Conservation (phyloP, 2,888 invertebrate species). For the Mamestra brassicae region DNA sequence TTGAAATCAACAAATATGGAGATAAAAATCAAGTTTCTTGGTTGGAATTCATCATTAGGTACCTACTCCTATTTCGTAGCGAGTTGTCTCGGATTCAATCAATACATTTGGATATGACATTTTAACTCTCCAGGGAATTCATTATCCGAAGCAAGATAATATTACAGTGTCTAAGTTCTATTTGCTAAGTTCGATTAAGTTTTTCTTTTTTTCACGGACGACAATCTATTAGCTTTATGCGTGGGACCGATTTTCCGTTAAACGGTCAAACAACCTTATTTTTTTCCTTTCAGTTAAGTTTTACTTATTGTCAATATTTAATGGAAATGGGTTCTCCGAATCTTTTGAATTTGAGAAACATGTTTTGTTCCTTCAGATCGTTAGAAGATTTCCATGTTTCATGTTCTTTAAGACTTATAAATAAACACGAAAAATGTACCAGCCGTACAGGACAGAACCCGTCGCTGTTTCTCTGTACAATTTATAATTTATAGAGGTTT, state of each 20-base stretch:
- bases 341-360: constrained; percentile 16
- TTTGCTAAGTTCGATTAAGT: constrained; percentile 60
- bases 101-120: constrained; percentile 59
- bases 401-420: constrained; percentile 19
- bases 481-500: constrained; percentile 40
- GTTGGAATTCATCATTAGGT: constrained; percentile 30
- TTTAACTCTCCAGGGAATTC: constrained; percentile 57
- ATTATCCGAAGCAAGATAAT: constrained; percentile 61
- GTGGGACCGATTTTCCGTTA: not conserved
- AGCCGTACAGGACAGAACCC: constrained; percentile 24
- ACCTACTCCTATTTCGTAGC: constrained; percentile 25
- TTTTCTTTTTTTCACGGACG: constrained; percentile 54
- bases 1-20: constrained; percentile 30
- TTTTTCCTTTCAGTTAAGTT: constrained; percentile 8
- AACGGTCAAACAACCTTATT: constrained; percentile 7
- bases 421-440: constrained; percentile 1
- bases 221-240: constrained; percentile 20
- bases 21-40: constrained; percentile 14
- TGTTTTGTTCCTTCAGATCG: constrained; percentile 14
- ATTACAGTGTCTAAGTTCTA: constrained; percentile 61
- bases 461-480: constrained; percentile 33
- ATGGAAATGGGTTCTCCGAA: constrained; percentile 18
- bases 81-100: constrained; percentile 53
- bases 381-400: constrained; percentile 16
- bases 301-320: constrained; percentile 22